phyloP scores from a whole-genome alignment of 2,797 vertebrate genomes.

The Paedocypris micromegethes region DNA sequence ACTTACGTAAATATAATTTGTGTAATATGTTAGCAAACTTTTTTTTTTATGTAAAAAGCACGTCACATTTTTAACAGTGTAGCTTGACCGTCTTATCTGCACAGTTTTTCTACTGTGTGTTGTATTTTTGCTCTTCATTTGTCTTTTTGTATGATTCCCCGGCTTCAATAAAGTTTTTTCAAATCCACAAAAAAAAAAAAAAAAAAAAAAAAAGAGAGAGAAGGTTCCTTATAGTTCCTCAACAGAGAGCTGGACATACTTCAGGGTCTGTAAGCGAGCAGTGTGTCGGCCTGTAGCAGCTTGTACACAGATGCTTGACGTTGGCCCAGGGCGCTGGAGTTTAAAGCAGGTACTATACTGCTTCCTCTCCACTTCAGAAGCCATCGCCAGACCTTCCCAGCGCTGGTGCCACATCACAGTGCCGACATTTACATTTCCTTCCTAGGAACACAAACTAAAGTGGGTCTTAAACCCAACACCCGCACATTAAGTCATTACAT shows the following conservation, averaged over 20 bases:
- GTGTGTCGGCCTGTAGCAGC: conserved; percentile 44
- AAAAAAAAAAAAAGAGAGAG: no score
- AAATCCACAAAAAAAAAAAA: no score
- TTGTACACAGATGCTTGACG: conserved; percentile 51
- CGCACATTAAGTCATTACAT: background rate
- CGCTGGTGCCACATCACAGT: background rate
- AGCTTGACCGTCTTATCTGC: no score
- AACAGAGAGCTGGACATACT: conserved; percentile 18
- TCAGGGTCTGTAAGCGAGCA: conserved; percentile 23
- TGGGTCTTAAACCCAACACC: background rate
- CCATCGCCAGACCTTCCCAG: background rate
- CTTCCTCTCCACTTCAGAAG: conserved; percentile 28
- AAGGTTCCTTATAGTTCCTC: background rate
- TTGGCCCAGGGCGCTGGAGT: conserved; percentile 34
- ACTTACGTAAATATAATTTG: no score
- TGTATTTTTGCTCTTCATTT: no score
- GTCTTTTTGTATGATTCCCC: no score
- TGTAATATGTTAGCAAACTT: no score
- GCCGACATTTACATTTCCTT: background rate
- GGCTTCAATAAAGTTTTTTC: no score
- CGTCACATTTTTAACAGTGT: no score
- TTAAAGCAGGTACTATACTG: conserved; percentile 30
- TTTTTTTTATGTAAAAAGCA: no score
- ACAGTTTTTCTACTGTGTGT: conserved; percentile 1
- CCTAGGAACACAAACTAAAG: conserved; percentile 3